Base-by-base conservation (phyloP, 2,797 vertebrate species). In the Melanotaenia pygmaea region DNA sequence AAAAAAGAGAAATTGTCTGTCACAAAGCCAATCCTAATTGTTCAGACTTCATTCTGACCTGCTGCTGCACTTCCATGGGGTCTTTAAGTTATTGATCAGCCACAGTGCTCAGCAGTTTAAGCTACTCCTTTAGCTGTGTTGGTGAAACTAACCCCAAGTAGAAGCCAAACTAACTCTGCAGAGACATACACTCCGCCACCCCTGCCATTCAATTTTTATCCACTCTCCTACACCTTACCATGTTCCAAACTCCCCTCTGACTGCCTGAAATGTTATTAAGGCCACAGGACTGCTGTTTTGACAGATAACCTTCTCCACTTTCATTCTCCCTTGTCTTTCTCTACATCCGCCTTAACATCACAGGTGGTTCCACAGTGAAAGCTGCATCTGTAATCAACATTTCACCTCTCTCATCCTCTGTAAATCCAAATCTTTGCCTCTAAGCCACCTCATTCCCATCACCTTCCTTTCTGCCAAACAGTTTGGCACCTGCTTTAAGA, bases 231-330 rank as follows among this genome's bases (percentile, higher is more conserved):
- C n/a, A 38, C 28, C 64, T 73, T 70, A 32, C 58, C 57, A 11
- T 61, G 66, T 78, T 30, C 7, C 74, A 28, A 56, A 47, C 28
- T 57, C 34, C 64, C 54, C 68, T 64, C n/a, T 65, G 57, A 45
- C 34, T 14, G 32, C 5, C 72, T 79, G 67, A 81, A 74, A 82
- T 74, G 81, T 70, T 81, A 65, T 80, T 77, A 81, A 69, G 70
- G 53, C 60, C 67, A 30, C 59, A 24, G 66, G 60, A 66, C 58
- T 75, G 71, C 68, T 70, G 60, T 61, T 70, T 74, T 72, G 60
- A 83, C 72, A 86, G 78, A 88, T 83, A 77, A 79, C 76, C 83
- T 73, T 61, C 60, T 65, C 64, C 72, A 67, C 64, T 81, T 79
- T 76, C 71, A 82, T 67, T 85, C 81, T 62, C 45, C 62, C 72